Percentiles rank a stretch among this genome's conserved stretches.
These are phyloP conservation scores for Lagopus leucura DNA, from an alignment of 2,113 vertebrate genomes.

Conservation along the genomic window DNA sequence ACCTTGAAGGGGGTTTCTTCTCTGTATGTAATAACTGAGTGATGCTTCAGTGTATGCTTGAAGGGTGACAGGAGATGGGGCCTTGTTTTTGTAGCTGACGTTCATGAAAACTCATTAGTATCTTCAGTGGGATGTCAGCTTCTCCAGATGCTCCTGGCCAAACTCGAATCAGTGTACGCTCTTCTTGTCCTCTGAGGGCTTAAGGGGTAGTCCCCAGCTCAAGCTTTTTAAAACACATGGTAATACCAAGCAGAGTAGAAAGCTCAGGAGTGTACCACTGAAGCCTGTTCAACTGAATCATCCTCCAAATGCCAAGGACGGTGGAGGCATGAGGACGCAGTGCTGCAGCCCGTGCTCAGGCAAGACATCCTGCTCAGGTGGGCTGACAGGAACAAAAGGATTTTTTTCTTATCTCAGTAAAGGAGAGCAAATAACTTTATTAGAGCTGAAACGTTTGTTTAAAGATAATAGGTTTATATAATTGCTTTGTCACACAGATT, in stretches of 20 bases:
- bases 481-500: neutral
- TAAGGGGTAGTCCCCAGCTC: neutral
- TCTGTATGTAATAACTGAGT: neutral
- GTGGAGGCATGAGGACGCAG: fast-evolving
- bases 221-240: neutral
- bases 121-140: neutral
- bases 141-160: neutral
- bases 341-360: neutral
- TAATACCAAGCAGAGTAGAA: neutral
- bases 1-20: neutral
- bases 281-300: neutral
- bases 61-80: neutral
- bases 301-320: neutral
- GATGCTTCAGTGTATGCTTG: fast-evolving
- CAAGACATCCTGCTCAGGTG: fast-evolving
- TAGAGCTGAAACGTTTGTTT: neutral
- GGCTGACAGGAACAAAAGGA: neutral
- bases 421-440: neutral
- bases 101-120: neutral
- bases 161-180: neutral
- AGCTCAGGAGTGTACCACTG: fast-evolving
- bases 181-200: neutral
- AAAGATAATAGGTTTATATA: neutral
- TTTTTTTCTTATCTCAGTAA: neutral
- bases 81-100: neutral